Conservation (phyloP, 2,113 vertebrate species). For the Silurus meridionalis region DNA sequence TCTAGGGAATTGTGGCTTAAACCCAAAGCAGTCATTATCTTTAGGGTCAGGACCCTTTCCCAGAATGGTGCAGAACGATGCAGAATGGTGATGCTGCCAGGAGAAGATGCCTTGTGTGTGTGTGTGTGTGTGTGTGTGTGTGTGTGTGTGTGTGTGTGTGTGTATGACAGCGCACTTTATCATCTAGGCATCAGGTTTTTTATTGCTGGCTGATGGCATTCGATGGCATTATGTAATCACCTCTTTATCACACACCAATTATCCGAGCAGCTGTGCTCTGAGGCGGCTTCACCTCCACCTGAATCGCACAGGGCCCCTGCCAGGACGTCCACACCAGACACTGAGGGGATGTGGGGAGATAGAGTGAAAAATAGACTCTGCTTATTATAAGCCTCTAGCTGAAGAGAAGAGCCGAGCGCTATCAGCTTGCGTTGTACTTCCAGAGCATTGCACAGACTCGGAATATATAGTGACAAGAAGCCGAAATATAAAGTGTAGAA, state of each 20-base stretch:
- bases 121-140: too few species aligned
- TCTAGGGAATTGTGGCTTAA: slow-evolving; percentile 46
- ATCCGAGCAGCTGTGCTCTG: slow-evolving; percentile 73
- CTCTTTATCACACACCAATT: slow-evolving; percentile 84
- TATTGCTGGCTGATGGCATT: slow-evolving; percentile 80
- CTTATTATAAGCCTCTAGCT: slow-evolving; percentile 49
- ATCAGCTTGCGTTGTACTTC: background rate
- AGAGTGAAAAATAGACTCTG: slow-evolving; percentile 36
- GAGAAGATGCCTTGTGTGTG: slow-evolving; percentile 61
- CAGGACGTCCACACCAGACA: slow-evolving; percentile 54
- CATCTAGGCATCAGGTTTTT: slow-evolving; percentile 77
- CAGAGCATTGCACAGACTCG: background rate
- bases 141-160: too few species aligned
- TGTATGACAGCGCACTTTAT: slow-evolving; percentile 70
- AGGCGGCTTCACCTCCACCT: slow-evolving; percentile 67
- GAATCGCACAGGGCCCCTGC: slow-evolving; percentile 71
- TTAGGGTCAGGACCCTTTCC: slow-evolving; percentile 63
- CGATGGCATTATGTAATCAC: slow-evolving; percentile 79
- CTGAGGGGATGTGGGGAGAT: slow-evolving; percentile 27
- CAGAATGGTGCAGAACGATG: slow-evolving; percentile 14
- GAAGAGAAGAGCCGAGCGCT: slow-evolving; percentile 18
- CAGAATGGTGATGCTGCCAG: slow-evolving; percentile 49
- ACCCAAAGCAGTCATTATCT: slow-evolving; percentile 58
- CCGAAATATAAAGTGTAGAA: background rate
- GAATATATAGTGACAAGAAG: background rate